Conservation (phyloP, 2,888 invertebrate species). For the Trichopoda pennipes region DNA sequence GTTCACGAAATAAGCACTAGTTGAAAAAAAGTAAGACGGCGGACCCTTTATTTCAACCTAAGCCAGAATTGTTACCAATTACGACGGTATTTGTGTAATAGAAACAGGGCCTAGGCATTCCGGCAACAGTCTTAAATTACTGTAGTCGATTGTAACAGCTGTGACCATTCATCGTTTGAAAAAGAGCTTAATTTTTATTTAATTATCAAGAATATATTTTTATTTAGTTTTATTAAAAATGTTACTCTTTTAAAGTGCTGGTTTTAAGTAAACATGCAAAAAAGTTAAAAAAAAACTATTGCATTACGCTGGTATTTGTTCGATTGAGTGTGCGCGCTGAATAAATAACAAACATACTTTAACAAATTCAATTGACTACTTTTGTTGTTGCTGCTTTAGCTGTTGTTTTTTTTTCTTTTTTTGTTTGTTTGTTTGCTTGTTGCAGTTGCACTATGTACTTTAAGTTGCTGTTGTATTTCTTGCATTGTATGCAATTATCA, state of each 20-base stretch:
- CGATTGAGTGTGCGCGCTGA: conserved; percentile 25
- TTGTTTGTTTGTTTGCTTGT: conserved; percentile 5
- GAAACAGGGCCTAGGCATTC: too few relatives aligned
- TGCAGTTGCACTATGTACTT: conserved; percentile 45
- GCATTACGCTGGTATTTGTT: conserved; percentile 39
- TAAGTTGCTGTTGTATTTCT: conserved; percentile 33
- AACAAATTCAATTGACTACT: conserved; percentile 66
- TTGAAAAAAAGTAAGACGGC: too few relatives aligned
- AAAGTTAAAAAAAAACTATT: neutral
- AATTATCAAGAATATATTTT: too few relatives aligned
- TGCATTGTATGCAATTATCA: conserved; percentile 69
- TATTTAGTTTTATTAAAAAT: too few relatives aligned
- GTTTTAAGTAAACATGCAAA: conserved; percentile 30
- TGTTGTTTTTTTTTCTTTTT: neutral
- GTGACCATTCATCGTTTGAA: too few relatives aligned
- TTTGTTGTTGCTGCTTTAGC: conserved; percentile 12
- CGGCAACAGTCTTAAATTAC: too few relatives aligned
- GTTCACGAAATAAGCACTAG: too few relatives aligned
- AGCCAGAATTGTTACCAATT: too few relatives aligned
- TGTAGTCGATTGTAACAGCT: too few relatives aligned
- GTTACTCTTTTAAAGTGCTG: conserved; percentile 26
- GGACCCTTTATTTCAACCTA: too few relatives aligned
- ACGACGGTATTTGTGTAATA: too few relatives aligned
- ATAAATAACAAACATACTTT: conserved; percentile 59
- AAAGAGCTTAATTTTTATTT: too few relatives aligned